A percentile compares a stretch with the other conserved stretches of the same genome.
Evolutionary conservation across 2,888 invertebrate genomes (phyloP).

Genomic region (Rotaria macrura): DNA sequence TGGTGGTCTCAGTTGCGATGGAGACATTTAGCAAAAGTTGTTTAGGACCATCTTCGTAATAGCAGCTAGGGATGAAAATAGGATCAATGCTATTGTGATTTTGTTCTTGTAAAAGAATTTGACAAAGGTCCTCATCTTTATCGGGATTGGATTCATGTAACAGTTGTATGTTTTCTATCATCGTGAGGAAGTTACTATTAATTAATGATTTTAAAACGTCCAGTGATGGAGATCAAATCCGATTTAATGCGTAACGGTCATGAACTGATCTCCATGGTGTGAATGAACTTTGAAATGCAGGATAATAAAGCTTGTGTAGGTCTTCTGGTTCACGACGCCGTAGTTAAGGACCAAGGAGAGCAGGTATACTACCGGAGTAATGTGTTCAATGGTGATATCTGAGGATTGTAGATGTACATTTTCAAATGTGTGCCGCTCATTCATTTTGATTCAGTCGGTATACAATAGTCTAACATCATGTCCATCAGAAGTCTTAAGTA

Average conservation of each 20-base stretch:
- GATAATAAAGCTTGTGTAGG: not conserved
- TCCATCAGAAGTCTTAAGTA: not conserved
- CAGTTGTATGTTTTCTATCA: not conserved
- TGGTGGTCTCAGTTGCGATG: not conserved
- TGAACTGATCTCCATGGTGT: not conserved
- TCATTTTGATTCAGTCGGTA: not conserved
- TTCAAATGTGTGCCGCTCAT: not conserved
- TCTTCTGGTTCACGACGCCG: not conserved
- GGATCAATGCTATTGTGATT: not conserved
- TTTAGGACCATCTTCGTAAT: not conserved
- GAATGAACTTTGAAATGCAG: not conserved
- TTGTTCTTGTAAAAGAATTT: not conserved
- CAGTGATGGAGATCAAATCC: not conserved
- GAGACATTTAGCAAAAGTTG: not conserved
- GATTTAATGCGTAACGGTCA: not conserved
- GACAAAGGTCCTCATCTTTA: not conserved
- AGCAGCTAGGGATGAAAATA: not conserved
- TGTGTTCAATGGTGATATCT: not conserved
- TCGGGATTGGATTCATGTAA: not conserved
- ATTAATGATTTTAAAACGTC: not conserved
- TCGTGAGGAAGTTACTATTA: no score
- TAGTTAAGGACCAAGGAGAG: not conserved
- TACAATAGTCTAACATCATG: not conserved
- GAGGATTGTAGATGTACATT: not conserved
- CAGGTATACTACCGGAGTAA: not conserved